Evolutionary conservation across 1,140 invertebrate genomes (phyloP), one percentile per base, ranked within the genome.

Genomic region (Diorhabda elongata): DNA sequence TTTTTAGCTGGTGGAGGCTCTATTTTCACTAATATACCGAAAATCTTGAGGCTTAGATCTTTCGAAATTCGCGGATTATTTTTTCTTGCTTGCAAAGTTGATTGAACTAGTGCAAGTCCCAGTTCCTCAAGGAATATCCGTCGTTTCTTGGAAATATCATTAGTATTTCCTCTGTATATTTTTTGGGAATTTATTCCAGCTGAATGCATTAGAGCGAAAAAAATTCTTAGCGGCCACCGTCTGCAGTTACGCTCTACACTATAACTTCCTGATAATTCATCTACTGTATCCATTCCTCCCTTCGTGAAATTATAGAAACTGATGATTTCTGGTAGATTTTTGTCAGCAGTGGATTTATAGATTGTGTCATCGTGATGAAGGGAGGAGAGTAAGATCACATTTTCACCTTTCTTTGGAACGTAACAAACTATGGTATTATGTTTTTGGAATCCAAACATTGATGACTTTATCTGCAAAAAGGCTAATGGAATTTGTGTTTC

Each of bases 231-330:
- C 11, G 58, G 58, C 58, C 58, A 59, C 58, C 58, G 7, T 59
- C 58, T 59, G 58, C 58, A 59, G 11, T 59, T 59, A n/a, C 58
- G 58, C 3, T 6, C 58, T 59, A 59, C 58, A 59, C 58, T 59
- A 59, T 59, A 59, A 59, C 11, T 59, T 59, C 58, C 58, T 59
- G 58, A 59, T 26, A 59, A n/a, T 26, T 59, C 58, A 41, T 59
- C 58, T 4, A 59, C 58, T 59, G 58, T 59, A 59, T 59, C 26
- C 26, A 26, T 2, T 26, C 26, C 26, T 26, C 26, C 26, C 26
- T 26, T 26, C 26, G 26, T 26, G 26, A 26, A 26, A 26, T 26
- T 26, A 26, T 26, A 26, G 26, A 26, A 26, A 1, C 26, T 26
- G 26, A 26, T 26, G 26, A 26, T 26, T 26, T 26, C 26, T 26